phyloP scores from a whole-genome alignment of 2,888 invertebrate genomes.

The Microctonus aethiopoides region DNA sequence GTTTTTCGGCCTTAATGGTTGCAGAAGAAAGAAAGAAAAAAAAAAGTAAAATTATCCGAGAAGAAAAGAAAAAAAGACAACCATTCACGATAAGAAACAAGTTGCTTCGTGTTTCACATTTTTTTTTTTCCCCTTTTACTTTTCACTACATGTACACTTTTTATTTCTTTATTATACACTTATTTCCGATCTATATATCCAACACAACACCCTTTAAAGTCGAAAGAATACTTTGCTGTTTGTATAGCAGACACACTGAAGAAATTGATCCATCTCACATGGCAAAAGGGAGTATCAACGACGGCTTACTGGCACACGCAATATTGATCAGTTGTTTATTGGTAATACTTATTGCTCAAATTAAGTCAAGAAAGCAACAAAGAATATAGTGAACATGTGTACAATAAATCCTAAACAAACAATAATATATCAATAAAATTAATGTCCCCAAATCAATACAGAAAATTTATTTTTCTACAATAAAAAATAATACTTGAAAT shows the following conservation, averaged over 20 bases:
- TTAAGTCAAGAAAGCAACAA: slow-evolving; percentile 26
- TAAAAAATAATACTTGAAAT: no score
- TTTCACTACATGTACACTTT: neutral
- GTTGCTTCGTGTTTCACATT: slow-evolving; percentile 23
- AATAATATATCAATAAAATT: no score
- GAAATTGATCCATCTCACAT: slow-evolving; percentile 34
- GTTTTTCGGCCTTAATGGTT: neutral
- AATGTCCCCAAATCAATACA: no score
- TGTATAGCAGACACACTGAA: neutral
- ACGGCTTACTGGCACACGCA: slow-evolving; percentile 34
- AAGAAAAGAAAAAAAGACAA: neutral
- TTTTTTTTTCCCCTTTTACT: slow-evolving; percentile 23
- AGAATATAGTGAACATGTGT: neutral
- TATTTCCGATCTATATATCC: slow-evolving; percentile 12
- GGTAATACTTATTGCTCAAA: slow-evolving; percentile 27
- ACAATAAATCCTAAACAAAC: neutral
- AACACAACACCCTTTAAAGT: slow-evolving; percentile 27
- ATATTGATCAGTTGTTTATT: slow-evolving; percentile 36
- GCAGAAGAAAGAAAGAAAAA: neutral
- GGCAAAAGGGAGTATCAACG: slow-evolving; percentile 34
- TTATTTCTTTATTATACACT: neutral
- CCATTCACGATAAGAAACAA: neutral
- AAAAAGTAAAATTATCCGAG: no score
- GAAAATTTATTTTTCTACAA: no score
- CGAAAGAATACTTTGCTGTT: slow-evolving; percentile 13